These are phyloP conservation scores for Muscicapa striata DNA, from an alignment of 2,797 vertebrate species.

Conservation along the genomic window DNA sequence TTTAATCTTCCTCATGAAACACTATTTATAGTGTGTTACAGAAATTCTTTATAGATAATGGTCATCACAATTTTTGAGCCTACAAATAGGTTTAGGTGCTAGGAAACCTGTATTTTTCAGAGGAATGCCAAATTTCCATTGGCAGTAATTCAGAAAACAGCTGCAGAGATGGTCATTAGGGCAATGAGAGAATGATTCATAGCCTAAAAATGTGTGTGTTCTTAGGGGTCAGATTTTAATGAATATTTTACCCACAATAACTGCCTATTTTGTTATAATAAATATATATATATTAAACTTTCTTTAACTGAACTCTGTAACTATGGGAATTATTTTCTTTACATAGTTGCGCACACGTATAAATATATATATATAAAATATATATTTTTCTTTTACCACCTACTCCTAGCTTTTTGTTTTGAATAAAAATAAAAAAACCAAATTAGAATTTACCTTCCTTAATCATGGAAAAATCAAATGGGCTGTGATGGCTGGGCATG, in stretches of 20 bases:
- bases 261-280: conserved; percentile 99
- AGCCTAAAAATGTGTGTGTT: conserved; percentile 84
- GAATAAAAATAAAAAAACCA: conserved; percentile 82
- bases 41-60: conserved; percentile 67
- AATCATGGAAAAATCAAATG: conserved; percentile 52
- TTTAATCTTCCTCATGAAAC: conserved; percentile 70
- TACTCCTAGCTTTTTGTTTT: conserved; percentile 85
- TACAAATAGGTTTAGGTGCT: conserved; percentile 73
- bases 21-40: conserved; percentile 79
- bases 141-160: conserved; percentile 49
- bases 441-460: conserved; percentile 77
- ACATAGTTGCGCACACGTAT: conserved; percentile 86
- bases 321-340: conserved; percentile 93
- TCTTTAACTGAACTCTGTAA: conserved; percentile 90
- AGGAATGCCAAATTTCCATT: conserved; percentile 75
- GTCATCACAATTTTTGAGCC: conserved; percentile 70
- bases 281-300: conserved; percentile 89
- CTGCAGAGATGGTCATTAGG: conserved; percentile 70
- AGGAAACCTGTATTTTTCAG: conserved; percentile 71
- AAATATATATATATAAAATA: conserved; percentile 87
- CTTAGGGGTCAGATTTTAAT: conserved; percentile 88
- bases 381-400: conserved; percentile 86
- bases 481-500: conserved; percentile 69
- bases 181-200: conserved; percentile 78
- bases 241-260: conserved; percentile 94